phyloP scores from a whole-genome alignment of 1,140 invertebrate species.

The Bradysia coprophila region DNA sequence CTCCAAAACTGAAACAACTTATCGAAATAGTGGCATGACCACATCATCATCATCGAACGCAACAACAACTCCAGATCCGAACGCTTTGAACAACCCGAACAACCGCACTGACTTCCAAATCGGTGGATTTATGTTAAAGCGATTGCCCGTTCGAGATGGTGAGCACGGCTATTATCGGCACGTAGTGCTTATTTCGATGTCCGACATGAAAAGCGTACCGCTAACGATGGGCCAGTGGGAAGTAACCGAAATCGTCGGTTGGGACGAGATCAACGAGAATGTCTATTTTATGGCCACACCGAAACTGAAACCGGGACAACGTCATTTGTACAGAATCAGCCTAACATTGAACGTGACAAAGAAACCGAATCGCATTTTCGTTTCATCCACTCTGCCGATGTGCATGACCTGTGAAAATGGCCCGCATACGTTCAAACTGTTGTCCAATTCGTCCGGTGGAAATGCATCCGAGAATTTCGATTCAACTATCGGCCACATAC shows the following conservation, averaged over 20 bases:
- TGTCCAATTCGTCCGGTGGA: neutral
- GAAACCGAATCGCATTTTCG: conserved; percentile 19
- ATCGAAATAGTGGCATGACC: too few species aligned
- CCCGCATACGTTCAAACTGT: neutral
- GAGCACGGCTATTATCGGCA: conserved; percentile 27
- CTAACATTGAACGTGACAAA: conserved; percentile 22
- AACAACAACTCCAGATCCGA: too few species aligned
- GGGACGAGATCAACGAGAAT: conserved; percentile 38
- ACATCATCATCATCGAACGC: too few species aligned
- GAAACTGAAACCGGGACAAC: conserved; percentile 40
- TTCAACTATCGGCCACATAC: conserved; percentile 11
- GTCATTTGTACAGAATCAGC: conserved; percentile 50
- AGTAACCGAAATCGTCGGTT: conserved; percentile 43
- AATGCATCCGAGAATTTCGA: neutral
- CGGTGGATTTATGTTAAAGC: conserved; percentile 30
- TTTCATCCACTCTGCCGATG: conserved; percentile 17
- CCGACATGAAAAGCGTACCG: conserved; percentile 21
- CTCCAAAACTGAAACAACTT: conserved; percentile 5
- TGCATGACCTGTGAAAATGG: conserved; percentile 15
- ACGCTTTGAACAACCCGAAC: too few species aligned
- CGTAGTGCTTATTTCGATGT: conserved; percentile 26
- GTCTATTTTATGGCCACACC: conserved; percentile 55
- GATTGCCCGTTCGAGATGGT: conserved; percentile 37
- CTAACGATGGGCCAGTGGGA: conserved; percentile 48
- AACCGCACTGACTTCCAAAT: too few species aligned